Evolutionary conservation across 2,113 vertebrate genomes (phyloP).

Genomic region (Phainopepla nitens): DNA sequence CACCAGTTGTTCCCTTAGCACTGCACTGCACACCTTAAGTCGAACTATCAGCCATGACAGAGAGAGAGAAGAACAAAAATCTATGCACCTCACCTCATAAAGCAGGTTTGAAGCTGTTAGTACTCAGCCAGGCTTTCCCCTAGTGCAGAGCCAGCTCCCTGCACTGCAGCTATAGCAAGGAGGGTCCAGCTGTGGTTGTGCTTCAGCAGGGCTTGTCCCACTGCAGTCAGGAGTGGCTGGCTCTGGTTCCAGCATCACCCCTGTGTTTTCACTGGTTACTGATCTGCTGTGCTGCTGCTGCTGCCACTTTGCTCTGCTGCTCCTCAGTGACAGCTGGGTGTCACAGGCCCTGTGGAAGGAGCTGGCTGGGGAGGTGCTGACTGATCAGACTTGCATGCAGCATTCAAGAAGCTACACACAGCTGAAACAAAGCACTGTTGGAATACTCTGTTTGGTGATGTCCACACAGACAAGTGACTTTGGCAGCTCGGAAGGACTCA

Average conservation of each 20-base stretch:
- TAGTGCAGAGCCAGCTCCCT: neutral
- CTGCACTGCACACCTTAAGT: neutral
- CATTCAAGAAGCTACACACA: neutral
- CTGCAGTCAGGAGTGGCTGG: accelerated
- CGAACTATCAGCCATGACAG: neutral
- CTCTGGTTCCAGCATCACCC: neutral
- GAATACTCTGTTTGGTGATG: neutral
- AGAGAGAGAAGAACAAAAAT: neutral
- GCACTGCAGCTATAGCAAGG: accelerated
- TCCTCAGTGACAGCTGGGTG: accelerated
- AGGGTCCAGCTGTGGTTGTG: neutral
- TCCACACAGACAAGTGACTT: neutral
- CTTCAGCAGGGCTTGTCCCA: neutral
- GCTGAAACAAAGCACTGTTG: neutral
- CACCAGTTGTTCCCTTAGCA: neutral
- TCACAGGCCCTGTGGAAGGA: neutral
- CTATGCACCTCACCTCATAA: neutral
- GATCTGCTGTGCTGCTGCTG: neutral
- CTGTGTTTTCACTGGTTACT: accelerated
- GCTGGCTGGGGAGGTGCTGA: neutral
- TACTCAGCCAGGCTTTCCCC: neutral
- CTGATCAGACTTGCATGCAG: neutral
- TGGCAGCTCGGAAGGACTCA: neutral
- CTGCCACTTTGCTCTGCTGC: neutral
- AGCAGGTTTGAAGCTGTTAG: neutral